These are phyloP conservation scores for Tachypleus tridentatus DNA, from an alignment of 1,140 invertebrate genomes.

Conservation along the genomic window DNA sequence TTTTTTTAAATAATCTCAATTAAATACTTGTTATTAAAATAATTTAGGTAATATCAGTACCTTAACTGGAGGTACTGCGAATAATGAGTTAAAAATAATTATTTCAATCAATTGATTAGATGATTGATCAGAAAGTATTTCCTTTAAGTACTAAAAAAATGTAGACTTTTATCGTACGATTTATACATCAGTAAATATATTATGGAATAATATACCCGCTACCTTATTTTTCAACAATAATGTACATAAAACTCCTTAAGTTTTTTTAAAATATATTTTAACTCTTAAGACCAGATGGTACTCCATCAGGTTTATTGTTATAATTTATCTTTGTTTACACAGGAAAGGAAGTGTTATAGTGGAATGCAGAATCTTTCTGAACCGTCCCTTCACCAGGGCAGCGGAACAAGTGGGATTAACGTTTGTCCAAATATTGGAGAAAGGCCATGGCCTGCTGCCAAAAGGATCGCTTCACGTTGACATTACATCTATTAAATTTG, in stretches of 20 bases:
- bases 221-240: neutral
- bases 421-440: slow-evolving; percentile 16
- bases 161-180: neutral
- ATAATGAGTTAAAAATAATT: too few relatives aligned
- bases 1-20: too few relatives aligned
- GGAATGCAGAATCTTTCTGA: slow-evolving; percentile 10
- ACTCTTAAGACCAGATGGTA: neutral
- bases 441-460: slow-evolving; percentile 18
- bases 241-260: too few relatives aligned
- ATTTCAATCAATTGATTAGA: too few relatives aligned
- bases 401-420: slow-evolving; percentile 16
- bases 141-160: neutral
- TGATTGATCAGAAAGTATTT: too few relatives aligned
- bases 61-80: too few relatives aligned
- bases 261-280: neutral
- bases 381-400: slow-evolving; percentile 7
- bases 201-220: neutral
- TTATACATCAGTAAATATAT: neutral
- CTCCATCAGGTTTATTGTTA: too few relatives aligned
- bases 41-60: too few relatives aligned
- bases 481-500: slow-evolving; percentile 19
- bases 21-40: too few relatives aligned
- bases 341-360: slow-evolving; percentile 20
- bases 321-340: neutral
- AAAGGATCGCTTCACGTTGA: slow-evolving; percentile 19